A percentile compares a stretch with the other conserved stretches of the same genome.
These are phyloP conservation scores for Drosophila orena DNA, from an alignment of 1,140 invertebrate genomes.

Conservation along the genomic window DNA sequence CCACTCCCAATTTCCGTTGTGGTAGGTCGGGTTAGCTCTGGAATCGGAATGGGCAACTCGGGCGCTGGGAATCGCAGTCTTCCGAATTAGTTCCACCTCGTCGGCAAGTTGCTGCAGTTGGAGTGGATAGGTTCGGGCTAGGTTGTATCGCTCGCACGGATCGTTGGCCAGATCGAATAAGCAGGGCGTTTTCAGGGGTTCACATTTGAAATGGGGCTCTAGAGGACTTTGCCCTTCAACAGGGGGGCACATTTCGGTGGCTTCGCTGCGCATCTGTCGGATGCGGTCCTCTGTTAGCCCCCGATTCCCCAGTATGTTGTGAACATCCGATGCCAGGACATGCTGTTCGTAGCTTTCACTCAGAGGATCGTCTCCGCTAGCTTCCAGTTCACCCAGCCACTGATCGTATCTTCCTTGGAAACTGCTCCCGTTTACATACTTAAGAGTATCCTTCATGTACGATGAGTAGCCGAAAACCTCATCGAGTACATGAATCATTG, in stretches of 20 bases:
- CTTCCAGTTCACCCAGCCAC: conserved; percentile 85
- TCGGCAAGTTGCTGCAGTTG: conserved; percentile 57
- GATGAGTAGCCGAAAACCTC: conserved; percentile 88
- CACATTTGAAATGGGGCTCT: conserved; percentile 48
- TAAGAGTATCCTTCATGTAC: conserved; percentile 89
- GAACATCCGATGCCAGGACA: conserved; percentile 64
- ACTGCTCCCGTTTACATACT: conserved; percentile 88
- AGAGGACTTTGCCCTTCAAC: conserved; percentile 26
- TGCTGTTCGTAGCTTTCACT: conserved; percentile 53
- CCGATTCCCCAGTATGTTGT: conserved; percentile 42
- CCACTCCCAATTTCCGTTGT: conserved; percentile 71
- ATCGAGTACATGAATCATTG: conserved; percentile 91
- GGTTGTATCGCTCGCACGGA: conserved; percentile 91
- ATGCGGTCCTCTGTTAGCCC: conserved; percentile 66
- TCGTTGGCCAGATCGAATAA: conserved; percentile 91
- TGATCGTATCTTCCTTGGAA: conserved; percentile 85
- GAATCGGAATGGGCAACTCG: conserved; percentile 40
- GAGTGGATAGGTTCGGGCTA: conserved; percentile 85
- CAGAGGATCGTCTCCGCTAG: conserved; percentile 48
- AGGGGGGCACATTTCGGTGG: conserved; percentile 84
- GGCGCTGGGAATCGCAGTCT: conserved; percentile 40
- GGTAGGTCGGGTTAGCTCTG: conserved; percentile 50
- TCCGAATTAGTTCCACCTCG: conserved; percentile 60
- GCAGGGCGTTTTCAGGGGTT: conserved; percentile 87
- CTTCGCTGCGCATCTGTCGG: conserved; percentile 84